These are phyloP conservation scores for Amblyjoppa proteus DNA, from an alignment of 2,888 invertebrate species.

Conservation along the genomic window DNA sequence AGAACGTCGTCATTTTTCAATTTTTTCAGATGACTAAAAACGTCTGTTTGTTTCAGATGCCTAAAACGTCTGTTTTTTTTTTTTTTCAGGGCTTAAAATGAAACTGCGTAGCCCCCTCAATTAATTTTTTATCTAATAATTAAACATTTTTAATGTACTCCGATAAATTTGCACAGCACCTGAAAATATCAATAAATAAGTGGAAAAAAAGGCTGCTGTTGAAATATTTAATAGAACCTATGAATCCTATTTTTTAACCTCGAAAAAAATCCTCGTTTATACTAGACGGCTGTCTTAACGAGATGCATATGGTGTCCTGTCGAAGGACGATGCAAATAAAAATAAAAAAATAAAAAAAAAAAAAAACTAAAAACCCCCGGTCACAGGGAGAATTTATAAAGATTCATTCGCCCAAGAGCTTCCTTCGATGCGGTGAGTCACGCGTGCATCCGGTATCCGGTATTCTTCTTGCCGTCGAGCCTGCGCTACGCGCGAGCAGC, in stretches of 20 bases:
- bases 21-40: not conserved
- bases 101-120: no score
- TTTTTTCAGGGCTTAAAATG: not conserved
- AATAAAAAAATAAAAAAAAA: conserved; percentile 1
- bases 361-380: not conserved
- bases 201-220: no score
- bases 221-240: no score
- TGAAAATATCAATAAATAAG: no score
- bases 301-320: conserved; percentile 29
- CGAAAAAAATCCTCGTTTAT: no score
- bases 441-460: conserved; percentile 66
- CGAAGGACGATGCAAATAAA: conserved; percentile 5
- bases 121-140: no score
- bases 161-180: not conserved
- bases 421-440: conserved; percentile 66
- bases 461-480: conserved; percentile 48
- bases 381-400: conserved; percentile 43
- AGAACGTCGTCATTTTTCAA: not conserved
- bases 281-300: not conserved
- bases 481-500: conserved; percentile 28
- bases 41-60: not conserved
- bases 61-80: not conserved
- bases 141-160: no score
- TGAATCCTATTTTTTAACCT: no score
- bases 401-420: conserved; percentile 58